Percentiles rank a stretch among this genome's conserved stretches.
Conservation (phyloP, 2,113 vertebrate species). For the Ammospiza caudacuta region DNA sequence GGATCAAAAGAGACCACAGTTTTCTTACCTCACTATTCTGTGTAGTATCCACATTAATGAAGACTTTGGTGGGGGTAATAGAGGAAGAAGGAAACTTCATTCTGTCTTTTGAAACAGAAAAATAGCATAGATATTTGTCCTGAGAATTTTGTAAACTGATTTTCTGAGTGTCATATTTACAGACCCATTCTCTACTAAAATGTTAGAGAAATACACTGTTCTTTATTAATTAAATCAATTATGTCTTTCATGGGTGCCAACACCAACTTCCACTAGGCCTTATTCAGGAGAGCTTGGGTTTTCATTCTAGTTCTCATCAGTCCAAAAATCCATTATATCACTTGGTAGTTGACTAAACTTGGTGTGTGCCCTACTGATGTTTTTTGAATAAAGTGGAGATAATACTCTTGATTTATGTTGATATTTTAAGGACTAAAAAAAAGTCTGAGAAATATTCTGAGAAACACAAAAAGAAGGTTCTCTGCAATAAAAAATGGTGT, state of each 20-base stretch:
- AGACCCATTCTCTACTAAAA: not conserved
- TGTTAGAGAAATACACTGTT: accelerated
- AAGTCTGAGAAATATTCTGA: not conserved
- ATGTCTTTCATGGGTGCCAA: not conserved
- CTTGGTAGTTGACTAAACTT: not conserved
- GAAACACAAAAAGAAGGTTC: not conserved
- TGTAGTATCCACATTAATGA: not conserved
- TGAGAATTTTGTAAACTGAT: not conserved
- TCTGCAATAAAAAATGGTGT: not conserved
- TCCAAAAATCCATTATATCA: not conserved
- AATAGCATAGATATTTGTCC: not conserved
- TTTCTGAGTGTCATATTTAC: not conserved
- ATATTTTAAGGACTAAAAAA: not conserved
- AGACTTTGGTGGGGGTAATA: not conserved
- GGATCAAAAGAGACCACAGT: not conserved
- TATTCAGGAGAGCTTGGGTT: not conserved
- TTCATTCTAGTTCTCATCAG: not conserved
- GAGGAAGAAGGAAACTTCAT: not conserved
- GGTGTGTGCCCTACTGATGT: not conserved
- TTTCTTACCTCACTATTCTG: not conserved
- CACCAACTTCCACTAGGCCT: not conserved
- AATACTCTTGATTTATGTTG: not conserved
- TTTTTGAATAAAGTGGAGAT: not conserved
- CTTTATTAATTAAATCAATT: not conserved
- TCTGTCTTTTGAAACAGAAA: not conserved